phyloP scores from a whole-genome alignment of 2,797 vertebrate species.

The Geotrypetes seraphini region DNA sequence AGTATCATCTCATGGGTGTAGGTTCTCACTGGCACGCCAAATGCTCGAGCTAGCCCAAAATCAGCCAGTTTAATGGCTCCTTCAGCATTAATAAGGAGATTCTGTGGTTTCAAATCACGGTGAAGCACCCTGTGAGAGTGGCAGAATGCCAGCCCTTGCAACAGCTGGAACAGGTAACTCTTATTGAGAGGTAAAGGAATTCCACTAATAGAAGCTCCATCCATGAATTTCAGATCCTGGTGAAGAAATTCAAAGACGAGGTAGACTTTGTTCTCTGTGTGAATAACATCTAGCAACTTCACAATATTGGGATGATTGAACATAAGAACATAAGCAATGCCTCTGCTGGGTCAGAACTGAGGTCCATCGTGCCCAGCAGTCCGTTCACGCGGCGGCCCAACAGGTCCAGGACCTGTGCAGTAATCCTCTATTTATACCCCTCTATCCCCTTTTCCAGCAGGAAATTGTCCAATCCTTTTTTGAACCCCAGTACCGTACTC shows the following conservation, averaged over 20 bases:
- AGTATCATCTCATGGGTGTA: slow-evolving; percentile 90
- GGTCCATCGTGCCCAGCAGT: too few species aligned
- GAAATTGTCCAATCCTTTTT: too few species aligned
- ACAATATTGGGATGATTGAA: too few species aligned
- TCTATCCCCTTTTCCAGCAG: too few species aligned
- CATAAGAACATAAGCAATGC: too few species aligned
- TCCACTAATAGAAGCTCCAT: too few species aligned
- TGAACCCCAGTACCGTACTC: too few species aligned
- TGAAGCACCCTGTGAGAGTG: slow-evolving; percentile 92
- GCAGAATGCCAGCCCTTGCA: slow-evolving; percentile 90
- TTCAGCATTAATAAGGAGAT: slow-evolving; percentile 87
- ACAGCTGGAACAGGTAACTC: slow-evolving; percentile 92
- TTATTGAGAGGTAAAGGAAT: too few species aligned
- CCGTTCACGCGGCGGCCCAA: too few species aligned
- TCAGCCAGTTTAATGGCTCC: slow-evolving; percentile 91
- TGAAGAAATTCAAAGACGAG: slow-evolving; percentile 96
- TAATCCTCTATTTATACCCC: too few species aligned
- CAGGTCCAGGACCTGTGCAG: too few species aligned
- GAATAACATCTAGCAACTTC: slow-evolving; percentile 90
- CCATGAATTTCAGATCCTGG: slow-evolving; percentile 95
- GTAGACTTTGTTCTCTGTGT: slow-evolving; percentile 96
- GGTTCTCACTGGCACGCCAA: slow-evolving; percentile 86
- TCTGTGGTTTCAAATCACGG: slow-evolving; percentile 89
- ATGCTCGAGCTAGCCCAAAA: slow-evolving; percentile 86
- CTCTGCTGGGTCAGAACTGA: too few species aligned